Percentiles rank a stretch among this genome's conserved stretches.
Conservation (phyloP, 2,113 vertebrate species). For the Lates calcarifer region DNA sequence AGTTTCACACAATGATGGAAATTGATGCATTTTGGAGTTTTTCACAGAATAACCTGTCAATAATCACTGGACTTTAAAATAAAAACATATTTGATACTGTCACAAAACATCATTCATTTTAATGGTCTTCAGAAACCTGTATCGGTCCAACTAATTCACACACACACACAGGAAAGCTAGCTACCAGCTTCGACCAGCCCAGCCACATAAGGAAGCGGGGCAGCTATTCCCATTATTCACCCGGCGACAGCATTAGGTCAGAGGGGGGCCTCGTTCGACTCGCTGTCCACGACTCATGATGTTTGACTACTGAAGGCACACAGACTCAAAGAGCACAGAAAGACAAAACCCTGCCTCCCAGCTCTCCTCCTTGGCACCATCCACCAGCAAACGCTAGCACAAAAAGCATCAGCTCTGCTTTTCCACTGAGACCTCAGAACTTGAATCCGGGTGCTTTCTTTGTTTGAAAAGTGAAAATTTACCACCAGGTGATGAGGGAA, state of each 20-base stretch:
- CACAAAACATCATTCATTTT: conserved; percentile 2
- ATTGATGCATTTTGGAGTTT: background rate
- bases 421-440: conserved; percentile 78
- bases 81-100: conserved; percentile 8
- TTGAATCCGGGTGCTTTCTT: conserved; percentile 74
- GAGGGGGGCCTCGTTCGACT: conserved; percentile 28
- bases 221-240: conserved; percentile 18
- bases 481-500: conserved; percentile 40
- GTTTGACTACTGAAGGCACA: conserved; percentile 74
- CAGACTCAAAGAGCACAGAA: conserved; percentile 67
- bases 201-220: conserved; percentile 53
- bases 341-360: conserved; percentile 57
- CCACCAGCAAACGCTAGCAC: conserved; percentile 80
- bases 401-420: conserved; percentile 72
- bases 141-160: conserved; percentile 44
- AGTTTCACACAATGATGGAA: background rate
- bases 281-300: conserved; percentile 10
- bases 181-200: conserved; percentile 53
- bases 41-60: background rate
- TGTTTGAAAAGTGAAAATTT: conserved; percentile 44
- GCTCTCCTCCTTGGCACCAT: conserved; percentile 65
- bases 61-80: conserved; percentile 1
- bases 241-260: conserved; percentile 1
- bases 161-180: conserved; percentile 37
- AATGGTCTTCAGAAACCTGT: conserved; percentile 36